phyloP scores from a whole-genome alignment of 2,888 invertebrate species.

The Exocentrus adspersus region DNA sequence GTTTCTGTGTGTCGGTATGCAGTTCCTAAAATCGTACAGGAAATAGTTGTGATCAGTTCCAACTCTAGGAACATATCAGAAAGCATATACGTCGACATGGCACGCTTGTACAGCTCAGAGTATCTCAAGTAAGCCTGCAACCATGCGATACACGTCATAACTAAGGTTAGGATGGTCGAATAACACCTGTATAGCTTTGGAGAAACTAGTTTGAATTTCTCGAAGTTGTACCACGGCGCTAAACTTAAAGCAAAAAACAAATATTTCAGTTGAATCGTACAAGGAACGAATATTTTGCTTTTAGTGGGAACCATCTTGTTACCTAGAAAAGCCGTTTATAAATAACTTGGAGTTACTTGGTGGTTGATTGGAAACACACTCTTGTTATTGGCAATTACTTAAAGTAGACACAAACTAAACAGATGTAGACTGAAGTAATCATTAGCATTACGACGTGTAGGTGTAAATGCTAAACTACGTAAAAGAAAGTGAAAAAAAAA shows the following conservation, averaged over 20 bases:
- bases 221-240: conserved; percentile 1
- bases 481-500: too few relatives aligned
- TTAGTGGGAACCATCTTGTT: too few relatives aligned
- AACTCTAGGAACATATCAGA: neutral
- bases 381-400: too few relatives aligned
- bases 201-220: neutral
- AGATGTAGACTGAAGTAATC: too few relatives aligned
- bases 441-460: too few relatives aligned
- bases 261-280: too few relatives aligned
- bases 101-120: neutral
- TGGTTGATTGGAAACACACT: too few relatives aligned
- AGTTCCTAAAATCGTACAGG: neutral
- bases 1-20: conserved; percentile 8
- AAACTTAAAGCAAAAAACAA: neutral
- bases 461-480: too few relatives aligned
- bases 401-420: too few relatives aligned
- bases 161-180: neutral
- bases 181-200: neutral
- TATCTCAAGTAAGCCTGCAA: neutral
- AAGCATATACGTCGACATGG: neutral
- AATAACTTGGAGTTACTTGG: too few relatives aligned
- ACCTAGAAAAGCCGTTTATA: too few relatives aligned
- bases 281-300: too few relatives aligned
- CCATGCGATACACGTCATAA: neutral
- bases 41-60: neutral